Evolutionary conservation across 2,797 vertebrate genomes (phyloP), one percentile per base, ranked within the genome.

Genomic region (Pelobates cultripes): DNA sequence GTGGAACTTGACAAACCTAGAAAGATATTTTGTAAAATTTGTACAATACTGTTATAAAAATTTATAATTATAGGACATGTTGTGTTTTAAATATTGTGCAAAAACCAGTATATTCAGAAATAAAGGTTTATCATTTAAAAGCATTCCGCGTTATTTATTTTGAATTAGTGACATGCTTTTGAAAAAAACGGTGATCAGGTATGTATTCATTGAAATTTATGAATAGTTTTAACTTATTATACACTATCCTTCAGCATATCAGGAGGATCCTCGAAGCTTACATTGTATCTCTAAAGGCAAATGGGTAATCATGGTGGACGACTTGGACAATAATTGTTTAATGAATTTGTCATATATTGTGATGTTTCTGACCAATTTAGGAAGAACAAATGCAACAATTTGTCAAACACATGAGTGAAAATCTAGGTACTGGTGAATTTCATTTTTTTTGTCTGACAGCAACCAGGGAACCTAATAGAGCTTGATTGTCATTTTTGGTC

Each of bases 21-120:
- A 93, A 87, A 88, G 51, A 93, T 73, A 93, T 97, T 99, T 99
- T 99, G 95, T 98, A 99, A 97, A 95, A 97, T 98, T 99, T 99
- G 97, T 98, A 98, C 93, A 94, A 95, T 96, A 96, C 93, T 95
- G 93, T 94, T 97, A 96, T 95, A 94, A 90, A 90, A 90, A 91
- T 98, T 98, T 98, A 97, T 98, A 98, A 95, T 95, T 93, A 95
- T 95, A 91, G 88, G 92, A 88, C 90, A 92, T 89, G 90, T 92
- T 94, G 95, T 98, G 96, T 95, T 94, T 64, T 90, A 94, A 96
- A 94, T 96, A 94, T 97, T 96, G 98, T 99, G 96, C 93, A 96
- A 94, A 98, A 96, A 90, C 94, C 61, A 94, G 95, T 96, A 97
- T 97, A 98, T 98, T 97, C 96, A 96, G 95, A 98, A 83, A 97